Conservation (phyloP, 2,888 invertebrate species). For the Leptarthrus brevirostris region DNA sequence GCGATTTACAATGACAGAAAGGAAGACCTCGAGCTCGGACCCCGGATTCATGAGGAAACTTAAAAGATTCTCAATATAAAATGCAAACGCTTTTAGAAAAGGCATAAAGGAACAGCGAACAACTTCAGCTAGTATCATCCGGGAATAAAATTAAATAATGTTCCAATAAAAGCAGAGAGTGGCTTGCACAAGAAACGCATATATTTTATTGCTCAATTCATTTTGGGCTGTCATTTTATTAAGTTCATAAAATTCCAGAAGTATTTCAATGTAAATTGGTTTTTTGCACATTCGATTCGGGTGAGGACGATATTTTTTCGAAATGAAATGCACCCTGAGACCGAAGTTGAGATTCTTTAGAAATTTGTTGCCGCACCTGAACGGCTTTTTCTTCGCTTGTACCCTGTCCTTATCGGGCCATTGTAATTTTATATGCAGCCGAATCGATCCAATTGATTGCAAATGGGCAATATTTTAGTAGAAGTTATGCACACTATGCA, state of each 20-base stretch:
- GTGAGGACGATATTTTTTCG: not conserved
- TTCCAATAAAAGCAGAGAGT: slow-evolving; percentile 48
- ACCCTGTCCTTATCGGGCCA: slow-evolving; percentile 16
- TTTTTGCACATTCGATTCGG: slow-evolving; percentile 44
- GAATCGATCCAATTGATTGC: slow-evolving; percentile 49
- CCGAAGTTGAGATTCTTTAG: slow-evolving; percentile 1
- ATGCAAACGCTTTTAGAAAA: not conserved
- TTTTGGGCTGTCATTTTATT: slow-evolving; percentile 53
- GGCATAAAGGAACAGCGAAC: slow-evolving; percentile 1
- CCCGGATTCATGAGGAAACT: not conserved
- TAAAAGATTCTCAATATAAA: not conserved
- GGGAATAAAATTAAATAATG: slow-evolving; percentile 52
- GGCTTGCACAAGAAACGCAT: slow-evolving; percentile 36
- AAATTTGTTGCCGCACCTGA: slow-evolving; percentile 34
- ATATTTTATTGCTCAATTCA: slow-evolving; percentile 54
- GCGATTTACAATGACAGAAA: not conserved
- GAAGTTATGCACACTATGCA: slow-evolving; percentile 31
- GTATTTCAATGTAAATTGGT: slow-evolving; percentile 51
- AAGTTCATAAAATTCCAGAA: slow-evolving; percentile 52
- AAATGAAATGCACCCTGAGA: slow-evolving; percentile 21
- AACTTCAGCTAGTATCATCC: slow-evolving; percentile 17
- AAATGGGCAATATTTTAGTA: slow-evolving; percentile 48
- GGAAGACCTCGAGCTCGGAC: not conserved
- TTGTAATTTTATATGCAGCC: slow-evolving; percentile 30
- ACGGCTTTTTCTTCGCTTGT: not conserved